Percentiles rank a stretch among this genome's conserved stretches.
These are phyloP conservation scores for Tuberolachnus salignus DNA, from an alignment of 2,888 invertebrate species.

Conservation along the genomic window DNA sequence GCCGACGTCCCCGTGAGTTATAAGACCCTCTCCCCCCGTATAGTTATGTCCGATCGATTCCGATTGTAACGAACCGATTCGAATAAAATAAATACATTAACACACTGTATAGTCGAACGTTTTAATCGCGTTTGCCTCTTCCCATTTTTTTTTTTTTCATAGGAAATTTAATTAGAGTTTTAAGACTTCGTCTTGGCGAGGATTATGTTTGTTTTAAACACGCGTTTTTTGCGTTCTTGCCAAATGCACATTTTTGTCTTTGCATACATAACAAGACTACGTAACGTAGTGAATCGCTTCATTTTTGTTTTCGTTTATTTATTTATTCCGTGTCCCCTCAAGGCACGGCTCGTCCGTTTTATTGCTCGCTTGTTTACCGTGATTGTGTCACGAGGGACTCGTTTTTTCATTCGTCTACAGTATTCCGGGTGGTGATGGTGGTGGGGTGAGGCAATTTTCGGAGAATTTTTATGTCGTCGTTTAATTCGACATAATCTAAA, in stretches of 20 bases:
- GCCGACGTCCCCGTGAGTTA: no score
- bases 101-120: background rate
- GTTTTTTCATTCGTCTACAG: slow-evolving; percentile 11
- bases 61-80: background rate
- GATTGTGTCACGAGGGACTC: background rate
- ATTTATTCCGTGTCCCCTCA: slow-evolving; percentile 1
- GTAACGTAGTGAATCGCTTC: background rate
- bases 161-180: slow-evolving; percentile 15
- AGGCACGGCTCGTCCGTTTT: background rate
- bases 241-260: background rate
- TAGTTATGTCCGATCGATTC: background rate
- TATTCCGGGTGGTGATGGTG: no score
- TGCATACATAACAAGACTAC: background rate
- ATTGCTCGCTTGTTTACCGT: background rate
- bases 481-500: slow-evolving; percentile 9
- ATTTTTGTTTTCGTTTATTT: slow-evolving; percentile 31
- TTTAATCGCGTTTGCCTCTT: background rate
- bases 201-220: slow-evolving; percentile 25
- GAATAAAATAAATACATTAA: background rate
- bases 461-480: background rate
- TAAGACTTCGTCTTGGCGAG: slow-evolving; percentile 1
- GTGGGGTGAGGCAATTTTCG: background rate
- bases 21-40: no score
- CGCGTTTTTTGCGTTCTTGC: slow-evolving; percentile 7
- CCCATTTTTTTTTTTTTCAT: background rate